phyloP scores from a whole-genome alignment of 2,888 invertebrate genomes.

The Apoderus coryli region DNA sequence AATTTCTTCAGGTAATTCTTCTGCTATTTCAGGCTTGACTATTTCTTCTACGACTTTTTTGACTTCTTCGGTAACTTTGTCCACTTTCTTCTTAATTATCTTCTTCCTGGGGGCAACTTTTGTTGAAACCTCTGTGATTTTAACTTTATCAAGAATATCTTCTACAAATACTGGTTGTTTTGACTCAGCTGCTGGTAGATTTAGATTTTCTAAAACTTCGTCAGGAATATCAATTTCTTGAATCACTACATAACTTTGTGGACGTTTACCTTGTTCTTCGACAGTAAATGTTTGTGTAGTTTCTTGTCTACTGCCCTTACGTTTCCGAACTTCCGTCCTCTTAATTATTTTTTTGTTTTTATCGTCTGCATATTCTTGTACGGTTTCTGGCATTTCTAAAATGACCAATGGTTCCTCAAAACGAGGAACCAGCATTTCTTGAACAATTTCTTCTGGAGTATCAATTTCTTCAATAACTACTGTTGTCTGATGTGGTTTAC shows the following conservation, averaged over 20 bases:
- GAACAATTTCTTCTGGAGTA: constrained; percentile 17
- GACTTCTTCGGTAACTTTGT: constrained; percentile 23
- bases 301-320: constrained; percentile 25
- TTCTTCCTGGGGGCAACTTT: constrained; percentile 18
- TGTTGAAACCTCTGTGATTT: constrained; percentile 19
- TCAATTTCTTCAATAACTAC: constrained; percentile 17
- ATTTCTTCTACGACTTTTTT: constrained; percentile 28
- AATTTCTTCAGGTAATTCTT: constrained; percentile 15
- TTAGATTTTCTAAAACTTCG: constrained; percentile 9
- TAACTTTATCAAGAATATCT: constrained; percentile 16
- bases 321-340: constrained; percentile 24
- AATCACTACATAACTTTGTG: constrained; percentile 31
- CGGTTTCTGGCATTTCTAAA: constrained; percentile 21
- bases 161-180: constrained; percentile 12
- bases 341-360: constrained; percentile 22
- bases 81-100: constrained; percentile 19
- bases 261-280: constrained; percentile 34
- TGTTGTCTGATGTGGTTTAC: constrained; percentile 22
- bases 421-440: constrained; percentile 23
- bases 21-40: no score
- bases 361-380: constrained; percentile 19
- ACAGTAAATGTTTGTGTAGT: constrained; percentile 33
- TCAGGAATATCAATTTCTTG: constrained; percentile 17
- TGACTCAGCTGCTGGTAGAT: constrained; percentile 8
- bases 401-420: constrained; percentile 15